Evolutionary conservation across 2,888 invertebrate species (phyloP).

Genomic region (Baronia brevicornis): DNA sequence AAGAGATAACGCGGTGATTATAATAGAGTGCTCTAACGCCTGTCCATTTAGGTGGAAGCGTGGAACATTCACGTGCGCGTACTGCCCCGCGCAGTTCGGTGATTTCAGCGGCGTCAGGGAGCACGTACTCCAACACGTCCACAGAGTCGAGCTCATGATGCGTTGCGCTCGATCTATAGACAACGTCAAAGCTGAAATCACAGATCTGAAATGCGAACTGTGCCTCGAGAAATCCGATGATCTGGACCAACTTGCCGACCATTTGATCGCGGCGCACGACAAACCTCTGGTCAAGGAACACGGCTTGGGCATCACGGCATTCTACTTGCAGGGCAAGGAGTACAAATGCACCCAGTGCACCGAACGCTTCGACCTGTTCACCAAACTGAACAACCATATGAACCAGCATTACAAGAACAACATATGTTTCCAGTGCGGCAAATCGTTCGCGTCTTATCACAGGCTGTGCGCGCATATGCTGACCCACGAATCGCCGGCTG

Average conservation of each 20-base stretch:
- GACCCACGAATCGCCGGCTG: constrained; percentile 35
- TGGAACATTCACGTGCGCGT: constrained; percentile 52
- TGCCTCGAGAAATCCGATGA: constrained; percentile 34
- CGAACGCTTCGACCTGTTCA: constrained; percentile 44
- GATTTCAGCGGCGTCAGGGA: constrained; percentile 44
- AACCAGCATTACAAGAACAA: constrained; percentile 57
- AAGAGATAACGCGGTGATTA: constrained; percentile 58
- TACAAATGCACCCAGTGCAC: constrained; percentile 46
- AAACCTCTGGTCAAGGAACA: constrained; percentile 37
- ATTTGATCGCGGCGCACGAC: constrained; percentile 40
- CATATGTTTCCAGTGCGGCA: constrained; percentile 59
- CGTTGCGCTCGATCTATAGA: constrained; percentile 33
- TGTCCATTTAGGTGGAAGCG: constrained; percentile 60
- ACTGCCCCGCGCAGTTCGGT: constrained; percentile 45
- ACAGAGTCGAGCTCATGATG: constrained; percentile 41
- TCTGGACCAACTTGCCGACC: constrained; percentile 41
- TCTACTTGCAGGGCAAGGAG: constrained; percentile 34
- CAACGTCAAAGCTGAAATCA: constrained; percentile 51
- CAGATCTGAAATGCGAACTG: constrained; percentile 45
- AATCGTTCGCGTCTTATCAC: constrained; percentile 43
- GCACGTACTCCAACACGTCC: constrained; percentile 41
- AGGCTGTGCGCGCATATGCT: constrained; percentile 49
- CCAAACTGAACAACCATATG: constrained; percentile 53
- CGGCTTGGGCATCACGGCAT: constrained; percentile 51
- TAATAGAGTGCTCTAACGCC: constrained; percentile 55